A percentile compares a stretch with the other conserved stretches of the same genome.
phyloP scores from a whole-genome alignment of 2,888 invertebrate species.

The Sinelater perroti region DNA sequence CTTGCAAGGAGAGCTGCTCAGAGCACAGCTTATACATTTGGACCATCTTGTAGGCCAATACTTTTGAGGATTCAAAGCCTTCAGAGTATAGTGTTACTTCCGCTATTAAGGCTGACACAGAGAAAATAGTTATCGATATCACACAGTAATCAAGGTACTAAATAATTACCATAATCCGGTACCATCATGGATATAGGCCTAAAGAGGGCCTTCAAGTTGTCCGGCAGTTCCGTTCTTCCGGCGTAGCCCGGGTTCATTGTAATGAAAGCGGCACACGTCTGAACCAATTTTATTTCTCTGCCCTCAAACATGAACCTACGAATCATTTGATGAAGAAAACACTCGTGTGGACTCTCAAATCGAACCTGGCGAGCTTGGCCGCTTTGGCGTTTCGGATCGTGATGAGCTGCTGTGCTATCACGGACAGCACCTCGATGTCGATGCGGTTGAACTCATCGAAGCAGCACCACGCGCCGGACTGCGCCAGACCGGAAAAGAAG shows the following conservation, averaged over 20 bases:
- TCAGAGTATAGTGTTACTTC: slow-evolving; percentile 94
- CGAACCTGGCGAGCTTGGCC: slow-evolving; percentile 66
- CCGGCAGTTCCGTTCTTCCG: slow-evolving; percentile 87
- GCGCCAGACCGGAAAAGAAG: slow-evolving; percentile 88
- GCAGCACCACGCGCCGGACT: slow-evolving; percentile 92
- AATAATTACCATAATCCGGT: slow-evolving; percentile 80
- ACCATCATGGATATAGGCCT: slow-evolving; percentile 93
- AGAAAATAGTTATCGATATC: slow-evolving; percentile 6
- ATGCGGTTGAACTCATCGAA: slow-evolving; percentile 93
- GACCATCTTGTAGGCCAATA: slow-evolving; percentile 90
- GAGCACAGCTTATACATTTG: slow-evolving; percentile 92
- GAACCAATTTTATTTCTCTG: slow-evolving; percentile 82
- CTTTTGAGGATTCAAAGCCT: slow-evolving; percentile 88
- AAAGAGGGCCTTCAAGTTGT: slow-evolving; percentile 87
- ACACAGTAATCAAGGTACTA: neutral
- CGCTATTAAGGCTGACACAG: slow-evolving; percentile 75
- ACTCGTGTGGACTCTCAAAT: too few species aligned
- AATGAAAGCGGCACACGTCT: slow-evolving; percentile 85
- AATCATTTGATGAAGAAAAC: neutral
- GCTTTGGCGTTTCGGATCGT: slow-evolving; percentile 88
- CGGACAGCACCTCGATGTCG: slow-evolving; percentile 88
- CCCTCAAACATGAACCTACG: slow-evolving; percentile 88
- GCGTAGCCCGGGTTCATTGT: slow-evolving; percentile 95
- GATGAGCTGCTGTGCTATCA: slow-evolving; percentile 89
- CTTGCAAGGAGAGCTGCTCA: slow-evolving; percentile 90